A percentile compares a stretch with the other conserved stretches of the same genome.
Conservation (phyloP, 2,888 invertebrate genomes). For the Adineta ricciae region DNA sequence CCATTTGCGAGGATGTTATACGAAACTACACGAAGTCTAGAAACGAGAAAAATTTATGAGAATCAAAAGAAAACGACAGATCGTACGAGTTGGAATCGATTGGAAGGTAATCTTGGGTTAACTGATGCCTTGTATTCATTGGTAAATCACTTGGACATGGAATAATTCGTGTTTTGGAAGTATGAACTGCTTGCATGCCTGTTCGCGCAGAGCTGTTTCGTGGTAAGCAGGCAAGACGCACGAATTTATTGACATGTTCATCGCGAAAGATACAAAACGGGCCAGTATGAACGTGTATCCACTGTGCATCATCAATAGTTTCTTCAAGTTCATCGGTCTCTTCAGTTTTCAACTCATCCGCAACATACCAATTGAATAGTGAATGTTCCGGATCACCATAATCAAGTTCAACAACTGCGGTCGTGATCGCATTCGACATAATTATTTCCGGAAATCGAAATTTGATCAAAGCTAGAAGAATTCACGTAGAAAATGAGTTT, state of each 20-base stretch:
- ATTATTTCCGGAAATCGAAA: not conserved
- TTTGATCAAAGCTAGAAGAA: not conserved
- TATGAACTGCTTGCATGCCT: not conserved
- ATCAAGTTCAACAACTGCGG: not conserved
- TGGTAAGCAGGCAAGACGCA: not conserved
- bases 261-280: not conserved
- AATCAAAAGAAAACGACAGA: not conserved
- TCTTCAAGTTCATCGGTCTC: no score
- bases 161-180: not conserved
- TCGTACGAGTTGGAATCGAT: not conserved
- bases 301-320: not conserved
- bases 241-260: not conserved
- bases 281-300: not conserved
- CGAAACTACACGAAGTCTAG: conserved; percentile 25
- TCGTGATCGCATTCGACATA: not conserved
- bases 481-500: no score
- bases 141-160: not conserved
- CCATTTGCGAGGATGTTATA: conserved; percentile 32
- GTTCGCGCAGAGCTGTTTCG: not conserved
- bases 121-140: not conserved
- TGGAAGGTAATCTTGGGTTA: not conserved
- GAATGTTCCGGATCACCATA: not conserved
- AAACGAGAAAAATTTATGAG: not conserved
- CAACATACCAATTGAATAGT: not conserved
- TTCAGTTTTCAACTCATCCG: not conserved